A percentile compares a stretch with the other conserved stretches of the same genome.
phyloP scores from a whole-genome alignment of 2,888 invertebrate genomes.

The Pachycephus smyrnensis region DNA sequence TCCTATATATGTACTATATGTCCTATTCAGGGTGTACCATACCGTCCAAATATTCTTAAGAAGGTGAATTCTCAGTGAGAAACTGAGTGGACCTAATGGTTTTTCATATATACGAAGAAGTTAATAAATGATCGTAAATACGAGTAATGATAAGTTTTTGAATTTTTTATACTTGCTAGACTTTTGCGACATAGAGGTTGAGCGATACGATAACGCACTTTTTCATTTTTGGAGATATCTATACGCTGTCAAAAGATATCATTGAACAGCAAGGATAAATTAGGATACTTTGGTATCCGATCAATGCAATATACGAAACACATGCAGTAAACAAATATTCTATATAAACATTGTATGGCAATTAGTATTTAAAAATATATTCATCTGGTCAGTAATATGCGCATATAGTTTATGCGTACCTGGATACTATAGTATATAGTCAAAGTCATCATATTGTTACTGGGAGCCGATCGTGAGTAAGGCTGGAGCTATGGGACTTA shows the following conservation, averaged over 20 bases:
- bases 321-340: not conserved
- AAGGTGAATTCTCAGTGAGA: not conserved
- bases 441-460: not conserved
- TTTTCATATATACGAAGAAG: not conserved
- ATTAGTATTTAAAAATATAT: not conserved
- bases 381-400: not conserved
- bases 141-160: not conserved
- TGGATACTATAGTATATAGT: not conserved
- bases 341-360: not conserved
- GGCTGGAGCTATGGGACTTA: not conserved
- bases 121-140: not conserved
- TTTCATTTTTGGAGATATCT: not conserved
- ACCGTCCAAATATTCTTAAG: not conserved
- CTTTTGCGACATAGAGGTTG: no score
- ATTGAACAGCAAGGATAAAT: not conserved
- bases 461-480: not conserved
- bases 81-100: not conserved
- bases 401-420: not conserved
- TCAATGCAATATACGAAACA: not conserved
- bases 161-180: not conserved
- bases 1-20: slow-evolving; percentile 10
- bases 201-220: no score
- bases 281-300: not conserved
- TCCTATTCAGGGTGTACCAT: not conserved
- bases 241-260: not conserved